A percentile compares a stretch with the other conserved stretches of the same genome.
Conservation (phyloP, 2,888 invertebrate genomes). For the Polyommatus icarus region DNA sequence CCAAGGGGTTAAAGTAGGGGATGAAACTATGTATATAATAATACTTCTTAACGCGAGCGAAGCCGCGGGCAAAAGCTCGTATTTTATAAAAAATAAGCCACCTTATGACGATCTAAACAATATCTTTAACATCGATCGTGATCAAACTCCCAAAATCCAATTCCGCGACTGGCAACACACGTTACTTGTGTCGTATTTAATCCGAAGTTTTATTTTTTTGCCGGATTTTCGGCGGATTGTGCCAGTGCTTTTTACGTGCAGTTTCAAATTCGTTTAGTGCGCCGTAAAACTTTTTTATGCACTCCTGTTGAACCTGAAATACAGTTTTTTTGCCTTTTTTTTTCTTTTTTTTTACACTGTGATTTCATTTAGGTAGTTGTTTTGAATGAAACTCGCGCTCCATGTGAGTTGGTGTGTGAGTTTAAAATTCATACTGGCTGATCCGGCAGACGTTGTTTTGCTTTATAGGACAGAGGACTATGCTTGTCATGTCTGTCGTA, state of each 20-base stretch:
- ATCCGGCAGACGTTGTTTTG: too few relatives aligned
- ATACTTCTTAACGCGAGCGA: too few relatives aligned
- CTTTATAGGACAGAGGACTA: too few relatives aligned
- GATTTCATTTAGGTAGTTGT: neutral
- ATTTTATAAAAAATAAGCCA: too few relatives aligned
- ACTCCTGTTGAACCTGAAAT: conserved; percentile 11
- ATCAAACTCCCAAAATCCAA: neutral
- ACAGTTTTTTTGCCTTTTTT: neutral
- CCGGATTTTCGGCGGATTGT: neutral
- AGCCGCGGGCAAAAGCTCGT: too few relatives aligned
- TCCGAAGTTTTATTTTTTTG: neutral
- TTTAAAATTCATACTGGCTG: neutral
- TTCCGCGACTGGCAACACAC: neutral
- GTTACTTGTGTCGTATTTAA: neutral
- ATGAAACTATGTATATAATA: too few relatives aligned
- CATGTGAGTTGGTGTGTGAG: neutral
- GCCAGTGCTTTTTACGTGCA: conserved; percentile 1
- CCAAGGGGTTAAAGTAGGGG: too few relatives aligned
- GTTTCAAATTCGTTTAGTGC: conserved; percentile 7
- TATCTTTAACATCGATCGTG: too few relatives aligned
- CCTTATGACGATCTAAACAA: too few relatives aligned
- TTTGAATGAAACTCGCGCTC: neutral
- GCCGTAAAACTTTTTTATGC: neutral
- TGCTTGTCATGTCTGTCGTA: too few relatives aligned
- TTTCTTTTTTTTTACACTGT: neutral